These are phyloP conservation scores for Podarcis raffonei DNA, from an alignment of 2,113 vertebrate genomes.

Conservation along the genomic window DNA sequence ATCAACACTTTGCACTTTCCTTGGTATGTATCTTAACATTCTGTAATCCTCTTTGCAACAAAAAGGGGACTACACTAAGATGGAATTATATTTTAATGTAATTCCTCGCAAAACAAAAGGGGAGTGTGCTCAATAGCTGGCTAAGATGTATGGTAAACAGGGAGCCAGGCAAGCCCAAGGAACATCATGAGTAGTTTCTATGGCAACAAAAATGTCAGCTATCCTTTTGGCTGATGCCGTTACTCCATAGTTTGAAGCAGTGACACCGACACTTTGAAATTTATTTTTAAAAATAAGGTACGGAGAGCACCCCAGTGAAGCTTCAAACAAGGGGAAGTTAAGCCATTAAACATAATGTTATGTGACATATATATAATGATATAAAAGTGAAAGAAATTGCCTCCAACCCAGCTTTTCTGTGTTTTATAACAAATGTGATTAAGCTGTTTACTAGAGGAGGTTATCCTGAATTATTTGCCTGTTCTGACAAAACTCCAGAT, in stretches of 20 bases:
- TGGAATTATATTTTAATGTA: conserved; percentile 77
- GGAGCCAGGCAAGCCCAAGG: conserved; percentile 73
- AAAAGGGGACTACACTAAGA: conserved; percentile 68
- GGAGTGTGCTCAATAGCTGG: conserved; percentile 71
- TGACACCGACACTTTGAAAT: conserved; percentile 76
- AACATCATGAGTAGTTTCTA: conserved; percentile 84
- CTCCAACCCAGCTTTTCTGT: conserved; percentile 26
- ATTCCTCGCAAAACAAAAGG: conserved; percentile 81
- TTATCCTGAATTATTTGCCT: conserved; percentile 46
- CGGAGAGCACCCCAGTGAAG: conserved; percentile 68
- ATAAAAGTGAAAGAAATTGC: conserved; percentile 17
- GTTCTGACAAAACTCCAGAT: conserved; percentile 21
- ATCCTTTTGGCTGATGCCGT: conserved; percentile 83
- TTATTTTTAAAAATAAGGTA: conserved; percentile 80
- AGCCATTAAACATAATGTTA: conserved; percentile 47
- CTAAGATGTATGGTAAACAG: conserved; percentile 77
- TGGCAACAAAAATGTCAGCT: conserved; percentile 88
- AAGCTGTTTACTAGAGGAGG: conserved; percentile 28
- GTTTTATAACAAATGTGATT: conserved; percentile 44
- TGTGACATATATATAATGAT: conserved; percentile 34
- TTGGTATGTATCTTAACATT: conserved; percentile 70
- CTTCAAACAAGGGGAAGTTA: conserved; percentile 71
- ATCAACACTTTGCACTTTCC: conserved; percentile 70
- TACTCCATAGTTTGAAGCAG: conserved; percentile 75
- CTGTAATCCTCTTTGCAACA: conserved; percentile 72